A percentile compares a stretch with the other conserved stretches of the same genome.
phyloP scores from a whole-genome alignment of 2,113 vertebrate species.

The rat (Rattus norvegicus) region GRCr8 NC_086020.1:241424001-241424500 shows the following conservation, averaged over 20 bases:
- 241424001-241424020: not conserved
- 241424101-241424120: not conserved
- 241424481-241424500: not conserved
- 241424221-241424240: not conserved
- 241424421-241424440: not conserved
- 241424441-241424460: not conserved
- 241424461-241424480: not conserved
- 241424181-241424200: not conserved
- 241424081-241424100: not conserved
- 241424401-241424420: too few species aligned
- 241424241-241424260: not conserved
- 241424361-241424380: not conserved
- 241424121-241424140: not conserved
- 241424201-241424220: not conserved
- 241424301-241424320: not conserved
- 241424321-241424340: not conserved
- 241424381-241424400: not conserved
- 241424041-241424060: not conserved
- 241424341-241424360: not conserved
- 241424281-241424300: too few species aligned
- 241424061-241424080: not conserved
- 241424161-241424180: not conserved
- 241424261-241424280: not conserved
- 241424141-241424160: not conserved
- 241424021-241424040: not conserved